Base-by-base conservation (phyloP, 1,140 invertebrate genomes). In the Patella vulgata region DNA sequence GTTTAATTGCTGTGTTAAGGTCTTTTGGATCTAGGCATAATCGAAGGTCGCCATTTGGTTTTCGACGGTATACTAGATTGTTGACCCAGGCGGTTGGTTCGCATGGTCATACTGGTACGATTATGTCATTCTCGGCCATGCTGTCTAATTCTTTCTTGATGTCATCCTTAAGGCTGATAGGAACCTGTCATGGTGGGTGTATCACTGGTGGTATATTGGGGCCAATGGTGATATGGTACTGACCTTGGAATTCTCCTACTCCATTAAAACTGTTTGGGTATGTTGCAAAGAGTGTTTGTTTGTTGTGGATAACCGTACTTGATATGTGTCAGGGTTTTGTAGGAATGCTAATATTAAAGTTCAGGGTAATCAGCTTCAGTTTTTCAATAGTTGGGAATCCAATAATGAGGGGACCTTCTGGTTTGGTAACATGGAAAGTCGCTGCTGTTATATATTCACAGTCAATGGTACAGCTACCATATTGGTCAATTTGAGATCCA, bases 21-120 rank as follows among this genome's bases (percentile, higher is more conserved):
- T 85, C 79, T 39, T 63, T 73, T 6, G 86, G 86, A 73, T 88
- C 85, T n/a, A 88, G 59, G 70, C 86, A 87, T 36, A 88, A 74
- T 51, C 86, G 63, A 17, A 87, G 47, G 33, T 78, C 63, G 33
- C 78, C 78, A 46, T 59, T 53, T 31, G 50, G 58, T 53, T 73
- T 73, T 51, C 61, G 50, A 0, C 62, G 57, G 12, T 67, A 36
- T 1, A 70, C 63, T 1, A 71, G 36, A 9, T 66, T 59, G 48
- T 68, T 72, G 3, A 74, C 73, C 70, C 63, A 71, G 0, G 66
- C 56, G 23, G 69, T 71, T 2, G 63, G 72, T 39, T 59, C 50
- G 39, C n/a, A 11, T n/a, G n/a, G n/a, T 9, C 42, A 54, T 2
- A 75, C 67, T 19, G 72, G 68, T 3, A 25, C 14, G 40, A 75